phyloP scores from a whole-genome alignment of 2,888 invertebrate species.

The Opisthograptis luteolata region DNA sequence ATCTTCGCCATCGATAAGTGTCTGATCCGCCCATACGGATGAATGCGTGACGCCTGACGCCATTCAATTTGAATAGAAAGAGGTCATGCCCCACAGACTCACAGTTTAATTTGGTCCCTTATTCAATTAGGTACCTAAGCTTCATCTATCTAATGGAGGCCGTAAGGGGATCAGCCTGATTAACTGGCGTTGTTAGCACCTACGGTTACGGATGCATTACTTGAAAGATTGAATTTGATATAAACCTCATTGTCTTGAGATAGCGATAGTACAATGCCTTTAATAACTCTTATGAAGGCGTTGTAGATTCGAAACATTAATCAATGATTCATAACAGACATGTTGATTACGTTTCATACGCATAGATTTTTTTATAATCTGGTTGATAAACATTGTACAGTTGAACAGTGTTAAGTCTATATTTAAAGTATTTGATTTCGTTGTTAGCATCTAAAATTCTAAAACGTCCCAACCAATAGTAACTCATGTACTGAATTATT shows the following conservation, averaged over 20 bases:
- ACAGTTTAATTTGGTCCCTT: conserved; percentile 79
- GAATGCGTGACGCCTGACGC: conserved; percentile 56
- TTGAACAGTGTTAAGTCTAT: no score
- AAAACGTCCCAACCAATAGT: no score
- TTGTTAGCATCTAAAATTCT: no score
- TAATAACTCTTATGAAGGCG: conserved; percentile 24
- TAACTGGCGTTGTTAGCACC: conserved; percentile 75
- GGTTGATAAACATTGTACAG: no score
- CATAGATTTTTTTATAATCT: no score
- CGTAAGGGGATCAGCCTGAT: conserved; percentile 77
- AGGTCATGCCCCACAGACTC: conserved; percentile 64
- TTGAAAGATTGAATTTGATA: conserved; percentile 54
- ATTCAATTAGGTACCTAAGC: conserved; percentile 79
- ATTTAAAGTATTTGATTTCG: no score
- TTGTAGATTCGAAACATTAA: conserved; percentile 8
- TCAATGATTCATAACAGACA: conserved; percentile 11
- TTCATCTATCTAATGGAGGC: conserved; percentile 75
- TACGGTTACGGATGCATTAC: conserved; percentile 47
- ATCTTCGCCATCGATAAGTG: conserved; percentile 60
- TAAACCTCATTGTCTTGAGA: conserved; percentile 35
- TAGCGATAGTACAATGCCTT: conserved; percentile 31
- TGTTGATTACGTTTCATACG: no score
- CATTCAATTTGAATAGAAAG: conserved; percentile 81
- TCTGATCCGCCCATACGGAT: conserved; percentile 54
- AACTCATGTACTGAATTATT: no score